Percentiles rank a stretch among this genome's conserved stretches.
Evolutionary conservation across 2,888 invertebrate species (phyloP).

Genomic region (Drosophila ustulata): DNA sequence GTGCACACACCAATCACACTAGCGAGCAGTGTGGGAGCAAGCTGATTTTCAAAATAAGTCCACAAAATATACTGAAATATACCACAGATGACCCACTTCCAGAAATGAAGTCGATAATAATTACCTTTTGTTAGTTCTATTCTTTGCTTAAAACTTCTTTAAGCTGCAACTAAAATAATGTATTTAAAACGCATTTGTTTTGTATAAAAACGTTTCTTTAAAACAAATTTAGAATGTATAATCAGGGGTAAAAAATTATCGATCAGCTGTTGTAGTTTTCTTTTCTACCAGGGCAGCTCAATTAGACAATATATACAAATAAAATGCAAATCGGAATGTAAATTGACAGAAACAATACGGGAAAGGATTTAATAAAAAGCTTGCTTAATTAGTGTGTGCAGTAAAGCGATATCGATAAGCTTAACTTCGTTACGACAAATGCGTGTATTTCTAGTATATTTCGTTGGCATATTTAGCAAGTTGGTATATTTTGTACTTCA

Average conservation of each 20-base stretch:
- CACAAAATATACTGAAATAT: not conserved
- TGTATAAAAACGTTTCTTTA: not conserved
- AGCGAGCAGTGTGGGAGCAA: not conserved
- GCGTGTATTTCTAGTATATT: constrained; percentile 16
- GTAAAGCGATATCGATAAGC: too few species aligned
- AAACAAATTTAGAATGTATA: not conserved
- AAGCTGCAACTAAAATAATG: not conserved
- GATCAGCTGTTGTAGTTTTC: not conserved
- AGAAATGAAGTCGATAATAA: not conserved
- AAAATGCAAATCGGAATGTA: too few species aligned
- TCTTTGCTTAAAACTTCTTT: not conserved
- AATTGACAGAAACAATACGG: too few species aligned
- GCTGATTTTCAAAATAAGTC: not conserved
- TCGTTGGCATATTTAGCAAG: not conserved
- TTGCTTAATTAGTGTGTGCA: too few species aligned
- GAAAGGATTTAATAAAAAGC: not conserved
- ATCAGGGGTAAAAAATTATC: not conserved
- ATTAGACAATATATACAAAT: not conserved
- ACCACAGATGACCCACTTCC: not conserved
- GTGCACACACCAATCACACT: constrained; percentile 35
- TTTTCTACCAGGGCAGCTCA: not conserved
- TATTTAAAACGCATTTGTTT: not conserved
- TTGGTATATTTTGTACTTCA: constrained; percentile 7
- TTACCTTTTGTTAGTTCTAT: not conserved
- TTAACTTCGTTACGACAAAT: not conserved